These are phyloP conservation scores for Ceyx cyanopectus DNA, from an alignment of 2,113 vertebrate genomes.

Conservation along the genomic window DNA sequence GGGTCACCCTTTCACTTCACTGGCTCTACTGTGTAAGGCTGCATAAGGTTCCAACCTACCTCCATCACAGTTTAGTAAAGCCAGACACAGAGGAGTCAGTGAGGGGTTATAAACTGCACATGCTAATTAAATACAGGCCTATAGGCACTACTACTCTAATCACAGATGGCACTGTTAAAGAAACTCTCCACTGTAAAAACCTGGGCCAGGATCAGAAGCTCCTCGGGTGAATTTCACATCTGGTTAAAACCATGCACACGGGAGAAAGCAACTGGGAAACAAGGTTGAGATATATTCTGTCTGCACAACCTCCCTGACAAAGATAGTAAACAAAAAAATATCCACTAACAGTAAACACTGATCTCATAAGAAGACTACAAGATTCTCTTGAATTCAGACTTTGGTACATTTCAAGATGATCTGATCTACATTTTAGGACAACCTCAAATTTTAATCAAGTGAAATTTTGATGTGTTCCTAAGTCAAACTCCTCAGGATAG, in stretches of 20 bases:
- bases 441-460: background rate
- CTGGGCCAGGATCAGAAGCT: background rate
- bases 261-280: background rate
- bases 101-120: background rate
- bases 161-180: background rate
- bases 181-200: background rate
- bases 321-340: background rate
- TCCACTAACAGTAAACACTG: background rate
- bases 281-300: background rate
- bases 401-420: background rate
- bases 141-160: background rate
- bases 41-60: background rate
- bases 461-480: background rate
- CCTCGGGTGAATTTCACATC: background rate
- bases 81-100: background rate
- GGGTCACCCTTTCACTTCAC: background rate
- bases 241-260: background rate
- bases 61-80: background rate
- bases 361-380: background rate
- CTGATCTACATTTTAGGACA: background rate
- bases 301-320: background rate
- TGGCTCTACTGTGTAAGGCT: background rate
- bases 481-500: background rate
- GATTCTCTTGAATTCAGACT: background rate
- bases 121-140: background rate